Base-by-base conservation (phyloP, 2,888 invertebrate genomes). In the Ophion slaviceki region DNA sequence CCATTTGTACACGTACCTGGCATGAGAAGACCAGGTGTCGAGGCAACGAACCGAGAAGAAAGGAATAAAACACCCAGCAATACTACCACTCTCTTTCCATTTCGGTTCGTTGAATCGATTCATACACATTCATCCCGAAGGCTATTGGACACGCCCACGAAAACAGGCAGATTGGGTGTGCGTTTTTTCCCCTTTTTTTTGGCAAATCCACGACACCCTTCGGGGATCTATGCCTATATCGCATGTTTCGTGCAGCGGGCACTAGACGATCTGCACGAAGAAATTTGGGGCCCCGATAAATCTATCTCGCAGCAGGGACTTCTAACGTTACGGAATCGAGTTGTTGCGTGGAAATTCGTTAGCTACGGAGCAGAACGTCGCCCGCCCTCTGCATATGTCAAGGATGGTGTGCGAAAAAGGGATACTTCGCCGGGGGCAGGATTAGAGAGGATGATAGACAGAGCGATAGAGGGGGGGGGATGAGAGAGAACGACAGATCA, bases 381-480 rank as follows among this genome's bases (percentile, higher is more conserved):
- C 86, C 85, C 88, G 86, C 87, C 88, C 87, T 82, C 81, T 87
- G 85, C 88, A 88, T 86, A 88, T 88, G 88, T 80, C 87, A 71
- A 57, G 75, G 81, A 82, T 80, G 64, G 67, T 74, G 76, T 76
- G 75, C 59, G 45, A 40, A 61, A 20, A 17, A 67, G 40, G 32
- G 28, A 79, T 40, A 28, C 11, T 20, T 53, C 28, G 62, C 17
- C 40, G 32, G 28, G 32, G 40, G 47, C 70, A 53, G 53, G 8
- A 70, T 68, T 24, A 14, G 62, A 36, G 61, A 47, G 20, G 20
- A 40, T 75, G 59, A 24, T 72, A 62, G 71, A n/a, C 8, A 84
- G 47, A 67, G 11, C 64, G n/a, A 80, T 62, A 66, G 68, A 62
- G 66, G 20, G 53, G 32, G 45, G 62, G 62, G 64, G 47, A 68